Evolutionary conservation across 2,888 invertebrate genomes (phyloP).

Genomic region (Caenorhabditis angaria): DNA sequence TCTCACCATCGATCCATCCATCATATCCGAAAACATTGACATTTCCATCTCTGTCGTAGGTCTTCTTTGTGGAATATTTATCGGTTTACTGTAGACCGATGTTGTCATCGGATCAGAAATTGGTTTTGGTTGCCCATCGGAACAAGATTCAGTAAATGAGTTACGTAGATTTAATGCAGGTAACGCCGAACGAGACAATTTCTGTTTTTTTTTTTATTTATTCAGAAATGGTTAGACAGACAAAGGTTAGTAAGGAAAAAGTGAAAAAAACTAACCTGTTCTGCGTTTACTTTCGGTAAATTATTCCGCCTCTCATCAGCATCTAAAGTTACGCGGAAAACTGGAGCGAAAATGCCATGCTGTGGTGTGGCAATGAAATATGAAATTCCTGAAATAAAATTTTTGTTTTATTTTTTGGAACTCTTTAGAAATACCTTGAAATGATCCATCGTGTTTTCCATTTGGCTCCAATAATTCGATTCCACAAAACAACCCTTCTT

Average conservation of each 20-base stretch:
- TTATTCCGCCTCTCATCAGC: constrained; percentile 17
- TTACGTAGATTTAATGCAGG: constrained; percentile 47
- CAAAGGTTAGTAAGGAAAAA: constrained; percentile 7
- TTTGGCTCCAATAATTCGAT: constrained; percentile 77
- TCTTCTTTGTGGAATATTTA: constrained; percentile 23
- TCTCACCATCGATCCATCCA: constrained; percentile 54
- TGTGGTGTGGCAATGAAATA: constrained; percentile 78
- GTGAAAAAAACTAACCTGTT: background rate
- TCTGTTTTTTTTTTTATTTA: no score
- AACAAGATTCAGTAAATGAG: constrained; percentile 24
- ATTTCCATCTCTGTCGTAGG: constrained; percentile 45
- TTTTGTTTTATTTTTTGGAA: background rate
- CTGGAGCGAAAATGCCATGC: constrained; percentile 79
- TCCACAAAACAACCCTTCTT: constrained; percentile 79
- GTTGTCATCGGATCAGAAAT: constrained; percentile 34
- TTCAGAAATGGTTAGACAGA: no score
- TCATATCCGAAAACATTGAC: constrained; percentile 47
- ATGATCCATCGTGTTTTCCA: constrained; percentile 79
- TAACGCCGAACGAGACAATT: constrained; percentile 54
- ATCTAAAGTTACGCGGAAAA: constrained; percentile 59
- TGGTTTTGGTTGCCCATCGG: constrained; percentile 14
- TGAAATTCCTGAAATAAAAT: constrained; percentile 74
- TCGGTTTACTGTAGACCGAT: constrained; percentile 32
- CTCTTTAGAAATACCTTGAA: constrained; percentile 46
- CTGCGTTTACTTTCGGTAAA: constrained; percentile 13